Base-by-base conservation (phyloP, 1,140 invertebrate genomes). In the Camponotus vicinus region DNA sequence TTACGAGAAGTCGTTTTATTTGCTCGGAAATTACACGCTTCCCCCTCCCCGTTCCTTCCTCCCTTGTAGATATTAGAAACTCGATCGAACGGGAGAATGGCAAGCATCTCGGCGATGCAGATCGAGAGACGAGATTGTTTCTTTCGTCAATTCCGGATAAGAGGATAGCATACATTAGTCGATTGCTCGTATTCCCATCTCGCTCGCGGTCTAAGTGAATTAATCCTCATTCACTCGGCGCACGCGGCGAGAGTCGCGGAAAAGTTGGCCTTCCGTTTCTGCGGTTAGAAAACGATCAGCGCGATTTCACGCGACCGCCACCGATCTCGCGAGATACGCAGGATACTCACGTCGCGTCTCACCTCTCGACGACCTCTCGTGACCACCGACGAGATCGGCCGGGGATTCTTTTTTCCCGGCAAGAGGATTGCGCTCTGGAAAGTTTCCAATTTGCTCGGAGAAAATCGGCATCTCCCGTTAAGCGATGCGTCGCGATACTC, bases 211-310 rank as follows among this genome's bases (percentile, higher is more conserved):
- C 21, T 32, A 42, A 59, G 27, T 73, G 37, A 82, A 82, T 71
- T 71, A 71, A 52, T 59, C 15, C 15, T 21, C 18, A 49, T 49
- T 49, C 13, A 2, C 3, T 49, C 64, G 76, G 27, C 15, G 40
- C 32, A 63, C 49, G 63, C 77, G 63, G 77, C 78, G 78, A 82
- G 78, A 82, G 52, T 59, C 66, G 66, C 52, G 78, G 78, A 82
- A 82, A 82, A 82, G 79, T 82, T 67, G 52, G 34, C n/a, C 75
- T 73, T 82, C 67, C 79, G 52, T 85, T 78, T 82, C 66, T 71
- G 79, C 79, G 79, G 78, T 82, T 82, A 82, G 79, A 82, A 82
- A 82, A 82, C 27, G 67, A 71, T 70, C 66, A 42, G 34, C 34
- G 45, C 49, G 78, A 82, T 82, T 82, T 82, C 66, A 61, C 67